phyloP scores from a whole-genome alignment of 2,888 invertebrate genomes.

The Nesidiocoris tenuis region DNA sequence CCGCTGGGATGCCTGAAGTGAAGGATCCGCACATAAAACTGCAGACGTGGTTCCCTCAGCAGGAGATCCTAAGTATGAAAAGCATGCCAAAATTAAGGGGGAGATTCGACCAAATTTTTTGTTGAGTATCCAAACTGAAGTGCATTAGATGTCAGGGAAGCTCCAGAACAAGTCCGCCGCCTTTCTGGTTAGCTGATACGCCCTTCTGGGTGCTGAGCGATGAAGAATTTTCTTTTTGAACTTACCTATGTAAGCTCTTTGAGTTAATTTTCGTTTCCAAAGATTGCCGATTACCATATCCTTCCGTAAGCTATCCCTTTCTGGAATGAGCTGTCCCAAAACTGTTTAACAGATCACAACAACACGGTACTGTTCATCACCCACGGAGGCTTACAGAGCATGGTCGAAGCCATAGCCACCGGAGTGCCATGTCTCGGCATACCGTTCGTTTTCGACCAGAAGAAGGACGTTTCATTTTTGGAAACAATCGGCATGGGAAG shows the following conservation, averaged over 20 bases:
- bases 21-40: slow-evolving; percentile 27
- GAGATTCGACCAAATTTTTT: neutral
- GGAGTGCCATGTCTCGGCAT: slow-evolving; percentile 50
- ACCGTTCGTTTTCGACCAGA: slow-evolving; percentile 52
- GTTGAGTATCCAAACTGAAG: too few relatives aligned
- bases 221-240: neutral
- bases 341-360: slow-evolving; percentile 51
- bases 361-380: slow-evolving; percentile 50
- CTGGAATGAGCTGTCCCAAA: too few relatives aligned
- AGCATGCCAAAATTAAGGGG: neutral
- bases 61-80: slow-evolving; percentile 35
- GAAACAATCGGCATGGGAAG: slow-evolving; percentile 55
- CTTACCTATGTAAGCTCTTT: neutral
- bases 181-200: neutral
- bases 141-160: too few relatives aligned
- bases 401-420: slow-evolving; percentile 49
- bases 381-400: slow-evolving; percentile 49
- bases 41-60: slow-evolving; percentile 41
- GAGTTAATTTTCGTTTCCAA: neutral
- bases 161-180: too few relatives aligned
- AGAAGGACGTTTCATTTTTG: slow-evolving; percentile 55
- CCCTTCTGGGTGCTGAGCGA: neutral
- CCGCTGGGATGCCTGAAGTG: slow-evolving; percentile 55
- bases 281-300: neutral
- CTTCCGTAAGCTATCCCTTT: too few relatives aligned